Evolutionary conservation across 1,140 invertebrate genomes (phyloP).

Genomic region (Campodea augens): DNA sequence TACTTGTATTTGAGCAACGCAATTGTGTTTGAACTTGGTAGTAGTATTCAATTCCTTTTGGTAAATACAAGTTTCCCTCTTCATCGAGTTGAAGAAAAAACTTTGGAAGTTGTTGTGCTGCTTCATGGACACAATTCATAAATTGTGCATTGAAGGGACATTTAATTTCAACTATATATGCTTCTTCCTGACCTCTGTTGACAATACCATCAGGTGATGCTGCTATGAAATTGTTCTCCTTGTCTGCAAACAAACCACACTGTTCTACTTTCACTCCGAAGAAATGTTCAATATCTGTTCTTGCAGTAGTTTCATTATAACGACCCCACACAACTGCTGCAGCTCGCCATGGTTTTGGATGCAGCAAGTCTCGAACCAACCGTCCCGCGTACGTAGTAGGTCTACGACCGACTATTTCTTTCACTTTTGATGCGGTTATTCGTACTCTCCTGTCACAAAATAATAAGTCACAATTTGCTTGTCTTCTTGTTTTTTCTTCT

Average conservation of each 20-base stretch:
- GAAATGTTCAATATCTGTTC: background rate
- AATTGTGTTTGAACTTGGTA: background rate
- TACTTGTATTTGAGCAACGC: background rate
- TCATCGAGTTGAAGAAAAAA: background rate
- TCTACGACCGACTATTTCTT: background rate
- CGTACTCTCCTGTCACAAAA: background rate
- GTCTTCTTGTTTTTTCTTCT: slow-evolving; percentile 1
- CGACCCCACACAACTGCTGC: background rate
- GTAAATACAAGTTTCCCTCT: background rate
- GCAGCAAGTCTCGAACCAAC: background rate
- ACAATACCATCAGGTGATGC: background rate
- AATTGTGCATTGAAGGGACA: background rate
- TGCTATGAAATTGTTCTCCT: background rate
- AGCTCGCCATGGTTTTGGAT: background rate
- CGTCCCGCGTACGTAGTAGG: background rate
- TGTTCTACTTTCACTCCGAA: background rate
- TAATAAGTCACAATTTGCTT: slow-evolving; percentile 3
- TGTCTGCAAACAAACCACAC: background rate
- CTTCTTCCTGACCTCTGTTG: background rate
- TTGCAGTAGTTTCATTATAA: background rate
- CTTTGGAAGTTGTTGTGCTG: background rate
- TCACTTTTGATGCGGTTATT: slow-evolving; percentile 7
- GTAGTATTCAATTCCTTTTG: background rate
- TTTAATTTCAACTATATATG: background rate
- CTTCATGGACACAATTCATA: background rate